These are phyloP conservation scores for Lysandra bellargus DNA, from an alignment of 2,888 invertebrate genomes.

Conservation along the genomic window DNA sequence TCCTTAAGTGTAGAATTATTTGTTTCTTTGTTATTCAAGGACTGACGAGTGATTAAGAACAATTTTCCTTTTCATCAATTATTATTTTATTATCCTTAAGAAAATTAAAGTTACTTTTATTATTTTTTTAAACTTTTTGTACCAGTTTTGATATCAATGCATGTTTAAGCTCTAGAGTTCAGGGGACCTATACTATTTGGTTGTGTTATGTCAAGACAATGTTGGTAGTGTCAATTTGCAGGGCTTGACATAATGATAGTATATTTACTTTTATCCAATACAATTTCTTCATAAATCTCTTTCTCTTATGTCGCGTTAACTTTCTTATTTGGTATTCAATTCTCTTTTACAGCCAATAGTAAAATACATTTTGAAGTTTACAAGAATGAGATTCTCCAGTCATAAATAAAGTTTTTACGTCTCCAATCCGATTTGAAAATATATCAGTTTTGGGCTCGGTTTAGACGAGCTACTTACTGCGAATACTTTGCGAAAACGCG, in stretches of 20 bases:
- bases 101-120: no score
- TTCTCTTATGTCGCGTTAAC: neutral
- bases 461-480: neutral
- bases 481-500: no score
- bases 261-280: neutral
- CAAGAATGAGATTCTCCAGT: neutral
- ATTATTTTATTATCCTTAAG: neutral
- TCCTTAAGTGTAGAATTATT: neutral
- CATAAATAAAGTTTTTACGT: constrained; percentile 19
- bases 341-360: neutral
- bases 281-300: neutral
- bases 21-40: neutral
- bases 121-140: no score
- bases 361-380: constrained; percentile 10
- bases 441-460: neutral
- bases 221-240: no score
- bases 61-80: neutral
- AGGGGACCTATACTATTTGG: no score
- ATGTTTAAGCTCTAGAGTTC: no score
- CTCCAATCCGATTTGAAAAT: neutral
- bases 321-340: neutral
- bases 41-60: neutral
- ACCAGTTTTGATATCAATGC: no score
- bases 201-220: no score
- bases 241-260: no score